Percentiles rank a stretch among this genome's conserved stretches.
Conservation (phyloP, 2,888 invertebrate species). For the Drosophila trichaetosa region DNA sequence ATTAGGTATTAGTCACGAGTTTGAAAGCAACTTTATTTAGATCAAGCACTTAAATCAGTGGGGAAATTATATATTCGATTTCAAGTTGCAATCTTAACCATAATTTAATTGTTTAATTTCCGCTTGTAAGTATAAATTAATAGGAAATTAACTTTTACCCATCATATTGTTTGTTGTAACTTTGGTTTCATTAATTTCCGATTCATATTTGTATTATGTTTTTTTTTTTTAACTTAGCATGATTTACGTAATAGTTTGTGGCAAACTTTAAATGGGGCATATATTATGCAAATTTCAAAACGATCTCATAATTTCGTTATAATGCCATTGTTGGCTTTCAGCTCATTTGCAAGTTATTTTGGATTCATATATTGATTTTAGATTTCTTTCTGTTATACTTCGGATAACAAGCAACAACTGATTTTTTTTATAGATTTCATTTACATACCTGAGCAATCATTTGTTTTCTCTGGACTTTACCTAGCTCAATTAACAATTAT, state of each 20-base stretch:
- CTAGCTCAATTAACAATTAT: background rate
- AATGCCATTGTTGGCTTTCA: conserved; percentile 8
- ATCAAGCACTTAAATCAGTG: background rate
- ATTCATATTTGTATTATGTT: conserved; percentile 9
- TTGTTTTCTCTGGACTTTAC: background rate
- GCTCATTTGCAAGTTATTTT: conserved; percentile 30
- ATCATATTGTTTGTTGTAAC: conserved; percentile 9
- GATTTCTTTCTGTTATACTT: background rate
- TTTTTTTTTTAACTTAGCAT: conserved; percentile 8
- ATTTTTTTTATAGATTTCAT: background rate
- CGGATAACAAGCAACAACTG: background rate
- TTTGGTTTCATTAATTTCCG: conserved; percentile 6
- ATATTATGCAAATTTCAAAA: conserved; percentile 26
- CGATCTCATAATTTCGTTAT: conserved; percentile 16
- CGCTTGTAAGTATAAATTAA: background rate
- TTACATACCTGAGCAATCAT: background rate
- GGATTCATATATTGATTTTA: conserved; percentile 8
- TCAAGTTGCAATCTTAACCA: no score
- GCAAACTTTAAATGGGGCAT: conserved; percentile 8
- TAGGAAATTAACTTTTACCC: conserved; percentile 4
- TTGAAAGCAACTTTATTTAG: background rate
- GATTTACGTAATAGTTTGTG: conserved; percentile 7
- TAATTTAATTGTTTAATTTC: conserved; percentile 1
- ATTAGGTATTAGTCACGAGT: background rate
- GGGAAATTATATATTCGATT: background rate